phyloP scores from a whole-genome alignment of 2,113 vertebrate species.

The Triplophysa siluroides region DNA sequence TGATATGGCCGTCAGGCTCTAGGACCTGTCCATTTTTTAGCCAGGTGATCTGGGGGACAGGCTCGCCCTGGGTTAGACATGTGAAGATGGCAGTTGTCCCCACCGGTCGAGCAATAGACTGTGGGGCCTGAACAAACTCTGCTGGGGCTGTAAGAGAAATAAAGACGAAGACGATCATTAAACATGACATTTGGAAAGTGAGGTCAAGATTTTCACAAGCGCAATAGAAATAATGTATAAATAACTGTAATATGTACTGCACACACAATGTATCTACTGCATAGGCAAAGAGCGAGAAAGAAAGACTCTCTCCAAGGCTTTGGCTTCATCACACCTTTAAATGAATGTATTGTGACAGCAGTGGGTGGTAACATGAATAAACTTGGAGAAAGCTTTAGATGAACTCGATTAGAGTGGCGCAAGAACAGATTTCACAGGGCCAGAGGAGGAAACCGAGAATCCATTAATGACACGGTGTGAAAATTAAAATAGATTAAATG shows the following conservation, averaged over 20 bases:
- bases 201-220: neutral
- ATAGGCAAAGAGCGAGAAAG: neutral
- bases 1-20: conserved; percentile 88
- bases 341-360: conserved; percentile 8
- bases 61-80: conserved; percentile 91
- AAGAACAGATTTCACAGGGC: conserved; percentile 33
- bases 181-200: neutral
- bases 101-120: conserved; percentile 90
- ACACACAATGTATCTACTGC: neutral
- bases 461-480: conserved; percentile 17
- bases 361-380: conserved; percentile 20
- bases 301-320: neutral
- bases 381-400: conserved; percentile 21
- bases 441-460: conserved; percentile 34
- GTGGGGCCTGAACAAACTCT: conserved; percentile 92
- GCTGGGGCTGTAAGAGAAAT: conserved; percentile 82
- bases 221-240: neutral
- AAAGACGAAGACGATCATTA: neutral
- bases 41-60: conserved; percentile 92
- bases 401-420: conserved; percentile 24
- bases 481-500: conserved; percentile 38
- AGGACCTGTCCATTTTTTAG: conserved; percentile 94
- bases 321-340: conserved; percentile 20
- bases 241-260: neutral
- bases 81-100: conserved; percentile 96